These are phyloP conservation scores for Buceros bicornis DNA, from an alignment of 2,797 vertebrate species.

Conservation along the genomic window DNA sequence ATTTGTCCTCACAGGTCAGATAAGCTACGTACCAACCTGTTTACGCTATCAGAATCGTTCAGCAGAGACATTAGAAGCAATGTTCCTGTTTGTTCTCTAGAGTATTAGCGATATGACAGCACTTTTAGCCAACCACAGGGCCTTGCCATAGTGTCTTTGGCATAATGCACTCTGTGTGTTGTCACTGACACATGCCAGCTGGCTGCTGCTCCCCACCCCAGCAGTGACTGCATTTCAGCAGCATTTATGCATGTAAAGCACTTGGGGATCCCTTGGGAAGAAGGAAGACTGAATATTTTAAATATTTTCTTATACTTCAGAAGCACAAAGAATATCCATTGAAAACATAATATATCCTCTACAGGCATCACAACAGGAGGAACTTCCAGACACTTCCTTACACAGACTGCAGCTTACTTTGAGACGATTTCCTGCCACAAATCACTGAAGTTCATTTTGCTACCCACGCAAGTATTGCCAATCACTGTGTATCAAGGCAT, in stretches of 20 bases:
- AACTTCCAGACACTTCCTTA: background rate
- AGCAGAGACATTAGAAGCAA: background rate
- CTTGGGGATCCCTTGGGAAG: background rate
- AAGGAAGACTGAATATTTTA: constrained; percentile 2
- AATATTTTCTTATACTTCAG: background rate
- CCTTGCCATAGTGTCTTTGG: background rate
- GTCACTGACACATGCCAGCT: constrained; percentile 26
- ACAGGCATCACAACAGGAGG: accelerated
- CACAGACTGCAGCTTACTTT: background rate
- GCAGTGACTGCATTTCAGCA: constrained; percentile 18
- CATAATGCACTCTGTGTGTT: background rate
- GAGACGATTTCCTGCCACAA: background rate
- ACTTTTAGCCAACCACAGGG: background rate
- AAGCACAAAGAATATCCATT: background rate
- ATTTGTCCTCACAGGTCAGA: background rate
- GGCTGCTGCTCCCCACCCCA: constrained; percentile 42
- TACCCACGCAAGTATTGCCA: background rate
- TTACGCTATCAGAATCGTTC: background rate
- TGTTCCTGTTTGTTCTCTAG: background rate
- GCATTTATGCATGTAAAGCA: background rate
- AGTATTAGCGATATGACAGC: background rate
- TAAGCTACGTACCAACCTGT: background rate
- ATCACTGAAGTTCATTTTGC: background rate
- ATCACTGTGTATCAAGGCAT: background rate
- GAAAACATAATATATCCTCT: background rate